Percentiles rank a stretch among this genome's conserved stretches.
Conservation (phyloP, 2,888 invertebrate species). For the Amphipoea oculea region DNA sequence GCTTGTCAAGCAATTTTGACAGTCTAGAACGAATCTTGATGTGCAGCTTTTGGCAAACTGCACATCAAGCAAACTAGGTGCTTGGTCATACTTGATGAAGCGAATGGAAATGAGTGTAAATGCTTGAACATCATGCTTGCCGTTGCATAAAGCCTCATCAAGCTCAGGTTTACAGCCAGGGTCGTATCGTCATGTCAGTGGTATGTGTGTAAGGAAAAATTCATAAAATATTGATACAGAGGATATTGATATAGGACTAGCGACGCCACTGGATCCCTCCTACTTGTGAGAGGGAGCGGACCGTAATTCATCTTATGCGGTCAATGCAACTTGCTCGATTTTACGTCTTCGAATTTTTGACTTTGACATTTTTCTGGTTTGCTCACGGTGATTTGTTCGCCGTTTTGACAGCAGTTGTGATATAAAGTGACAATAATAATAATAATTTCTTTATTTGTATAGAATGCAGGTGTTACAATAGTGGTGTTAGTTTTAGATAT, state of each 20-base stretch:
- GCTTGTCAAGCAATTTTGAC: background rate
- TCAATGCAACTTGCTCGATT: background rate
- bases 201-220: too few species aligned
- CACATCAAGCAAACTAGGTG: background rate
- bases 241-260: too few species aligned
- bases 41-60: background rate
- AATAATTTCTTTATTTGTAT: too few species aligned
- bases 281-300: too few species aligned
- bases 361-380: background rate
- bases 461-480: too few species aligned
- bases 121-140: background rate
- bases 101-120: background rate
- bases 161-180: background rate
- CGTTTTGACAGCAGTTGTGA: background rate
- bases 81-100: background rate
- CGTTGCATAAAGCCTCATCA: background rate
- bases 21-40: background rate
- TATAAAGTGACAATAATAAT: background rate
- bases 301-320: background rate
- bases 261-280: too few species aligned
- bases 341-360: background rate
- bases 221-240: too few species aligned
- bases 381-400: background rate
- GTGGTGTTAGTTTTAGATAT: too few species aligned
- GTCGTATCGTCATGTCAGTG: too few species aligned